A percentile compares a stretch with the other conserved stretches of the same genome.
phyloP scores from a whole-genome alignment of 2,888 invertebrate genomes.

The Drosophila paramelanica region DNA sequence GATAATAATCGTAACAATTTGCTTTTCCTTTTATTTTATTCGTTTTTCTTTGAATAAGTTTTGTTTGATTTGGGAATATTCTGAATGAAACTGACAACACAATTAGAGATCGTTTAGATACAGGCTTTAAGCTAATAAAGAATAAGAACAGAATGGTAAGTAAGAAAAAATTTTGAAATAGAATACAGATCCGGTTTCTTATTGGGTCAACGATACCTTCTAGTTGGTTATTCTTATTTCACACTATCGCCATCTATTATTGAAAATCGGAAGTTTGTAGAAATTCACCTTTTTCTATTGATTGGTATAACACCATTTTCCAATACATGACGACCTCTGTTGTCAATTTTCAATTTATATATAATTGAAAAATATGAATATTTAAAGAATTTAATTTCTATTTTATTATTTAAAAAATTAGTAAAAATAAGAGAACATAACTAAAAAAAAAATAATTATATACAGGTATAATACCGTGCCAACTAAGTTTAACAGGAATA shows the following conservation, averaged over 20 bases:
- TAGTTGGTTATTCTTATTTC: not conserved
- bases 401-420: not conserved
- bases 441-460: too few species aligned
- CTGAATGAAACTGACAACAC: conserved; percentile 47
- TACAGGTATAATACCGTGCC: too few species aligned
- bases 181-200: not conserved
- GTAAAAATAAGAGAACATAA: not conserved
- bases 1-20: conserved; percentile 64
- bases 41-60: conserved; percentile 47
- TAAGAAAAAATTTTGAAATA: not conserved
- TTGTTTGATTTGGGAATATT: conserved; percentile 30
- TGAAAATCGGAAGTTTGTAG: not conserved
- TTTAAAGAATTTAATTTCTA: too few species aligned
- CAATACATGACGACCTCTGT: conserved; percentile 3
- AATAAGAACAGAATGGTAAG: not conserved
- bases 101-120: conserved; percentile 40
- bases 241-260: conserved; percentile 23
- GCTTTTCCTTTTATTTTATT: not conserved
- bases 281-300: not conserved
- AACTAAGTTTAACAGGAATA: not conserved
- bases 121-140: conserved; percentile 9
- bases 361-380: too few species aligned
- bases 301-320: not conserved
- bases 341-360: not conserved
- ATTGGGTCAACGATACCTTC: not conserved